phyloP scores from a whole-genome alignment of 2,888 invertebrate genomes.

The Miltochrista miniata region DNA sequence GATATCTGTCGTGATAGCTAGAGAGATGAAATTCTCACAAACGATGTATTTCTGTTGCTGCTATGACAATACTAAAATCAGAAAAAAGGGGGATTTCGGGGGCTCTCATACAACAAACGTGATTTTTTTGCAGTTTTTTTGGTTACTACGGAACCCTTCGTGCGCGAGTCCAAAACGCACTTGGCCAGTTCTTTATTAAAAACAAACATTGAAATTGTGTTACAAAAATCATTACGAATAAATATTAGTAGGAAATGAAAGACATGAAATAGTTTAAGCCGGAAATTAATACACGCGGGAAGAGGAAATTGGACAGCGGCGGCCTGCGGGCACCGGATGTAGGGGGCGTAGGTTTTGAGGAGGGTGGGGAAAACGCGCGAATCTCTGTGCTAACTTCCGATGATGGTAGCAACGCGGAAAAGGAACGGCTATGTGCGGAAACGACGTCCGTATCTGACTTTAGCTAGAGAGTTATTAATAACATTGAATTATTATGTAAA shows the following conservation, averaged over 20 bases:
- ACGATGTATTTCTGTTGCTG: no score
- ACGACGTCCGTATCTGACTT: constrained; percentile 5
- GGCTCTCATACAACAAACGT: no score
- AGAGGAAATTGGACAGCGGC: constrained; percentile 79
- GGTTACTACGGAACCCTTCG: no score
- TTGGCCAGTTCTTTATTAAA: no score
- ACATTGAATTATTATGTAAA: not conserved
- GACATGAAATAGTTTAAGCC: constrained; percentile 67
- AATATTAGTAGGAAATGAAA: constrained; percentile 68
- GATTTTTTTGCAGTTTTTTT: no score
- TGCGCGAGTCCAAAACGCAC: no score
- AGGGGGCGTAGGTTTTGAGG: constrained; percentile 47
- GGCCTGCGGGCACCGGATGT: constrained; percentile 69
- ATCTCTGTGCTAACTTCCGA: constrained; percentile 70
- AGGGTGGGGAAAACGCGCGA: constrained; percentile 51
- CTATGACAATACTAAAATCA: no score
- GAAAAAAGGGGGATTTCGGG: no score
- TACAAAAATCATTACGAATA: constrained; percentile 40
- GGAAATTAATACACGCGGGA: constrained; percentile 80
- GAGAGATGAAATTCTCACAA: no score
- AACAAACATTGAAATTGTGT: constrained; percentile 9
- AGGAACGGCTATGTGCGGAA: constrained; percentile 49
- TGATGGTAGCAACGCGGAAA: constrained; percentile 58
- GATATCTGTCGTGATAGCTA: no score
- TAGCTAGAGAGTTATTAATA: not conserved